Base-by-base conservation (phyloP, 2,888 invertebrate genomes). In the Trachelus iudaicus region DNA sequence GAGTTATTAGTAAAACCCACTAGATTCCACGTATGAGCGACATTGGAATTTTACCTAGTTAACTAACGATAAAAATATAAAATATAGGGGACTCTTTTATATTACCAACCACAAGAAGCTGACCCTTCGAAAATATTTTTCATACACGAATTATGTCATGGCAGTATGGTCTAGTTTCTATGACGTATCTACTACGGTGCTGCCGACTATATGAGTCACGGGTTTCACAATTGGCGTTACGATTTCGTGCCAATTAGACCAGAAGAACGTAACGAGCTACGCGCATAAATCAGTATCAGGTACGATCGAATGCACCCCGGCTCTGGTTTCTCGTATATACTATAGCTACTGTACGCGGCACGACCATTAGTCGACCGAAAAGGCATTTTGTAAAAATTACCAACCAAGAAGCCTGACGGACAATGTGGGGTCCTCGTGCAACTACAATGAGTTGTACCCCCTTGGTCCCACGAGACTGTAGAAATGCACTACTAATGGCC, bases 401-500 rank as follows among this genome's bases (percentile, higher is more conserved):
- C 84, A 85, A 56, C 83, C 83, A 85, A 85, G 83, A 81, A 82
- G 80, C 37, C 77, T 76, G 34, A 69, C 6, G 56, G 56, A 56
- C 56, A 56, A 56, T 56, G 56, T 56, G 23, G 56, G 56, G 56
- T 56, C 56, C 23, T 56, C 15, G 56, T 56, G 56, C 56, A 56
- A 23, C 23, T 23, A 56, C 56, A 56, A 23, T 56, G 56, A 56
- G 9, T 73, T 76, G 73, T 79, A 40, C 75, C 56, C 79, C 80
- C 80, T 77, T 77, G 79, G 79, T 87, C 89, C 85, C 88, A 76
- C 74, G 88, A 85, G 89, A 87, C 85, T 84, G 84, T 86, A 87
- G 88, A 89, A 87, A 88, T 88, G 87, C 87, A 86, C 85, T 83
- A 84, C 88, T 89, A 89, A 89, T 89, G 89, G 89, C 85, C 84